Conservation (phyloP, 2,113 vertebrate genomes). For the Origma solitaria region DNA sequence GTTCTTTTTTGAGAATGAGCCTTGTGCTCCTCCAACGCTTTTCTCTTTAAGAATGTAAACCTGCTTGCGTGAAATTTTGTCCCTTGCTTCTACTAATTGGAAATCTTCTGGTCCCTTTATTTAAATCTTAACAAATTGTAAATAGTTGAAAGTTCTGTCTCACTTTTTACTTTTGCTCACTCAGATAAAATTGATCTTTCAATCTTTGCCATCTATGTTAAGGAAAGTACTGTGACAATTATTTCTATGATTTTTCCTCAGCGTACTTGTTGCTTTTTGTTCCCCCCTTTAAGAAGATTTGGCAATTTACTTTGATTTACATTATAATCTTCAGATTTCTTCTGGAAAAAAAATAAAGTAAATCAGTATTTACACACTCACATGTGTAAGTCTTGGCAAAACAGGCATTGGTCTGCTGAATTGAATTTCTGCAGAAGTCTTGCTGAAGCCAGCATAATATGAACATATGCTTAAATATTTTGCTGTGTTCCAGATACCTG, state of each 20-base stretch:
- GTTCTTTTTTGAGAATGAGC: background rate
- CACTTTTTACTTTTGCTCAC: background rate
- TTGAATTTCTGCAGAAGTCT: background rate
- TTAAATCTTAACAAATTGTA: background rate
- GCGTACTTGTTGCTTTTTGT: accelerated
- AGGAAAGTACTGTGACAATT: background rate
- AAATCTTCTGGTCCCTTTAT: background rate
- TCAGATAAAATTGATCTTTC: background rate
- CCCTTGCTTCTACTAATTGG: background rate
- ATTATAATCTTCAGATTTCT: background rate
- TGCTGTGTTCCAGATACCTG: background rate
- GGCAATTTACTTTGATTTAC: background rate
- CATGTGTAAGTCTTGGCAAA: background rate
- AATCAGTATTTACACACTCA: background rate
- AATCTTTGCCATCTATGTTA: background rate
- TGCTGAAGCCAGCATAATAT: background rate
- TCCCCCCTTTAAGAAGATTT: background rate
- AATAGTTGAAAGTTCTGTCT: background rate
- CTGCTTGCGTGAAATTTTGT: background rate
- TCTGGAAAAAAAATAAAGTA: background rate
- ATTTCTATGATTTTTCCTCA: background rate
- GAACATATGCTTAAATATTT: background rate
- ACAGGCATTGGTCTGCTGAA: background rate
- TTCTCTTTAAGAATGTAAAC: background rate
- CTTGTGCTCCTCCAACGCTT: background rate